Conservation (phyloP, 2,113 vertebrate genomes). For the Silurus meridionalis region DNA sequence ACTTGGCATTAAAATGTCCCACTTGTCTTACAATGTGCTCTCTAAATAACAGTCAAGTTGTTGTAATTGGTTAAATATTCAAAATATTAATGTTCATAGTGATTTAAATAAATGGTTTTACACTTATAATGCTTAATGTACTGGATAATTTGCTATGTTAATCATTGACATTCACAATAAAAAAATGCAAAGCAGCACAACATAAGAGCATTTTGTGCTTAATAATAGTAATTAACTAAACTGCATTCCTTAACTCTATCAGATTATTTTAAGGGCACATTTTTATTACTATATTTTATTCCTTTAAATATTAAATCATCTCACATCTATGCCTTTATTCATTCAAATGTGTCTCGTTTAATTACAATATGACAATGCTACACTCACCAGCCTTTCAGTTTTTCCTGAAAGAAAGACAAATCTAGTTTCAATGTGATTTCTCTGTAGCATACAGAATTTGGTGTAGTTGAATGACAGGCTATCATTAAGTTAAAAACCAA, state of each 20-base stretch:
- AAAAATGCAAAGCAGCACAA: not conserved
- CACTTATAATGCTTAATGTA: not conserved
- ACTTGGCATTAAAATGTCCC: not conserved
- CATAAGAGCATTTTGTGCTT: not conserved
- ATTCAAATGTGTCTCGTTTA: not conserved
- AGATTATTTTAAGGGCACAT: conserved; percentile 32
- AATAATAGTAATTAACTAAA: not conserved
- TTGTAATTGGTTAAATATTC: not conserved
- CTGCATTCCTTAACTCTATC: conserved; percentile 10
- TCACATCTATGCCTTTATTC: not conserved
- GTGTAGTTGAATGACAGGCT: conserved; percentile 12
- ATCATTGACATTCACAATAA: not conserved
- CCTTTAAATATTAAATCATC: not conserved
- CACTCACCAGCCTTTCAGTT: not conserved
- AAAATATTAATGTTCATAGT: not conserved
- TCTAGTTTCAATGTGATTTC: not conserved
- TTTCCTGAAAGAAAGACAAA: not conserved
- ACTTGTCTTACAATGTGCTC: not conserved
- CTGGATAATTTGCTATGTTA: not conserved
- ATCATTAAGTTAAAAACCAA: conserved; percentile 21
- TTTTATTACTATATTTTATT: not conserved
- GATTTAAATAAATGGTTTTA: not conserved
- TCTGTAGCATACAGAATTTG: not conserved
- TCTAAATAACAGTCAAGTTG: not conserved
- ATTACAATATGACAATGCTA: not conserved